Evolutionary conservation across 1,140 invertebrate species (phyloP).

Genomic region (Drosophila sulfurigaster): DNA sequence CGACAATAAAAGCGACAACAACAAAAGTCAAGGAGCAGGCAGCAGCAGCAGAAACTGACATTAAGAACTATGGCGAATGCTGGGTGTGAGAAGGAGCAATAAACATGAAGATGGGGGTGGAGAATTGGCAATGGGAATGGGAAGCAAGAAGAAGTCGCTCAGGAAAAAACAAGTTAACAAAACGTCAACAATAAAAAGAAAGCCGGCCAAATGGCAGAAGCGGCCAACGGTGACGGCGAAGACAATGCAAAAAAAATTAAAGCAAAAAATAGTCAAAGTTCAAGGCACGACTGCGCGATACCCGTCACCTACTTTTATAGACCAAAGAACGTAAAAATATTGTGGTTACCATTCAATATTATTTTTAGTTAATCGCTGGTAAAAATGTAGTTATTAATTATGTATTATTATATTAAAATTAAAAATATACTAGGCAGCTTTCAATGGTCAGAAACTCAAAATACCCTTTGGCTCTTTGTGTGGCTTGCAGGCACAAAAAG

Average conservation of each 20-base stretch:
- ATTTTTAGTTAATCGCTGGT: too few relatives aligned
- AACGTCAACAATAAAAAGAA: conserved; percentile 71
- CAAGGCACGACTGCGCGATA: neutral
- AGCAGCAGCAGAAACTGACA: conserved; percentile 25
- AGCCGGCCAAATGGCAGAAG: conserved; percentile 59
- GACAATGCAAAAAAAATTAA: conserved; percentile 49
- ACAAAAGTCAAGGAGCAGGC: conserved; percentile 44
- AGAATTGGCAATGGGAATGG: neutral
- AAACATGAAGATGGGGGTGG: neutral
- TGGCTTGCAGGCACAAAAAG: neutral
- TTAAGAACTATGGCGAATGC: conserved; percentile 40
- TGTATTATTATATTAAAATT: too few relatives aligned
- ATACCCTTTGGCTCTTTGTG: too few relatives aligned
- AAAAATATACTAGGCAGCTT: too few relatives aligned
- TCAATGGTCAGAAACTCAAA: too few relatives aligned
- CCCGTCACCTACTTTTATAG: too few relatives aligned
- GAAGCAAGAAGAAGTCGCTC: conserved; percentile 27
- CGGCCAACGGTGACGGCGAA: conserved; percentile 49
- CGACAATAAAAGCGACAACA: conserved; percentile 76
- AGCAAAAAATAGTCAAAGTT: neutral
- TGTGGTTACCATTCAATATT: too few relatives aligned
- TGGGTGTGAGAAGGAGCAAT: conserved; percentile 27
- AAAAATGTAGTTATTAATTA: too few relatives aligned
- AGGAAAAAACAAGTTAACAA: conserved; percentile 82
- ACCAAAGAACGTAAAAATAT: too few relatives aligned